A percentile compares a stretch with the other conserved stretches of the same genome.
Conservation (phyloP, 2,888 invertebrate species). For the Hartigia nigra region DNA sequence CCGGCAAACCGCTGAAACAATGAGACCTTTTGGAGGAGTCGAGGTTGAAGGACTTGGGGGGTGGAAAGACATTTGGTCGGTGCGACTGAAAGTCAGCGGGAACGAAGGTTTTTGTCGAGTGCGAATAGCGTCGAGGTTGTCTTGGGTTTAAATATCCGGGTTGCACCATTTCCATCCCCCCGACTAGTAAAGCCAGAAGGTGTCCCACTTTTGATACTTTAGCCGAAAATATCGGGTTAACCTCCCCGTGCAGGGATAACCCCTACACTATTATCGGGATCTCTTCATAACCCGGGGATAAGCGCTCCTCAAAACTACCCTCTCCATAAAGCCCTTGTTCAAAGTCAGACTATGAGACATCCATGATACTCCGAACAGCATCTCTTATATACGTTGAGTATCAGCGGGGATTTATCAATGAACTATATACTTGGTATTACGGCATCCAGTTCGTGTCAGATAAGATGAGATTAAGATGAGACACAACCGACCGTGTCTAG, state of each 20-base stretch:
- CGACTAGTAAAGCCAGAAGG: background rate
- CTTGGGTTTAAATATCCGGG: background rate
- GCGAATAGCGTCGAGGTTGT: background rate
- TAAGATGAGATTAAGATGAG: background rate
- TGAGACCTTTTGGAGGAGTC: conserved; percentile 34
- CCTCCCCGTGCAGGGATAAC: background rate
- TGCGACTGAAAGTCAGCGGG: conserved; percentile 30
- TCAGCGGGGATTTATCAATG: background rate
- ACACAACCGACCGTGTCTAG: background rate
- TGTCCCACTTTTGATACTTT: background rate
- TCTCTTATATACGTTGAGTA: too few species aligned
- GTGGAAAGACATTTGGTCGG: conserved; percentile 30
- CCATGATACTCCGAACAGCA: background rate
- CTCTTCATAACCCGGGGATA: background rate
- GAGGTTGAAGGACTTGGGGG: background rate
- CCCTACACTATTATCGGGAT: background rate
- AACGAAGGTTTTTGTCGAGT: conserved; percentile 25
- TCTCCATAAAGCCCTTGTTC: background rate
- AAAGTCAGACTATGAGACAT: background rate
- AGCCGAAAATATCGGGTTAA: background rate
- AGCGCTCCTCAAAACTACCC: background rate
- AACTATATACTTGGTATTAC: background rate
- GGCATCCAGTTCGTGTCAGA: background rate
- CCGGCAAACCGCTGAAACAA: conserved; percentile 45
- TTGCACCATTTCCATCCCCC: background rate